Percentiles rank a stretch among this genome's conserved stretches.
Conservation (phyloP, 2,797 vertebrate genomes). For the Crax fasciolata region DNA sequence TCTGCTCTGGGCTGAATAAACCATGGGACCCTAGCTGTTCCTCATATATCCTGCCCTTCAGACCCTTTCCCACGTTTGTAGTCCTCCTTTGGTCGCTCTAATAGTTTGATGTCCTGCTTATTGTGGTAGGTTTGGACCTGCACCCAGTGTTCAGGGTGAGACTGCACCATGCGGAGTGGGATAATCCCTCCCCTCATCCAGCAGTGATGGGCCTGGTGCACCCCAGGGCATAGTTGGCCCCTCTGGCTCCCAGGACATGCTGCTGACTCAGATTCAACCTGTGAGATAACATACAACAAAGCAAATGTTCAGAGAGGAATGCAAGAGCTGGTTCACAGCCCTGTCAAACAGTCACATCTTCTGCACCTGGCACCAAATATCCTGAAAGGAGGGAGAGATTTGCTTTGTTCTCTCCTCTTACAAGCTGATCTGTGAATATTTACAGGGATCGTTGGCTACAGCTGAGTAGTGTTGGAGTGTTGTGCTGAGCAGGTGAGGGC, state of each 20-base stretch:
- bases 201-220: background rate
- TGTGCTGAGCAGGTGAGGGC: background rate
- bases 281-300: background rate
- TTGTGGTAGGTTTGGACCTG: too few species aligned
- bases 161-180: too few species aligned
- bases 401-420: background rate
- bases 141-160: too few species aligned
- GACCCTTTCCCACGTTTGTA: too few species aligned
- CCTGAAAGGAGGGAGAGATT: background rate
- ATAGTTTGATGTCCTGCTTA: too few species aligned
- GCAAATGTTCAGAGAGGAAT: background rate
- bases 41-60: too few species aligned
- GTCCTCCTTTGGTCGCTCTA: too few species aligned
- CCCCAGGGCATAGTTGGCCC: background rate
- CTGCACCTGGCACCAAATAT: background rate
- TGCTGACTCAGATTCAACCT: background rate
- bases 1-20: too few species aligned
- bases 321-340: background rate
- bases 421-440: background rate
- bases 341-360: rapidly evolving
- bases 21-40: too few species aligned
- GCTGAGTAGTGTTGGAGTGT: rapidly evolving
- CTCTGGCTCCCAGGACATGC: too few species aligned
- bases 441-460: background rate
- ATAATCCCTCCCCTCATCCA: too few species aligned